A percentile compares a stretch with the other conserved stretches of the same genome.
Conservation (phyloP, 2,888 invertebrate genomes). For the Spialia ferax region DNA sequence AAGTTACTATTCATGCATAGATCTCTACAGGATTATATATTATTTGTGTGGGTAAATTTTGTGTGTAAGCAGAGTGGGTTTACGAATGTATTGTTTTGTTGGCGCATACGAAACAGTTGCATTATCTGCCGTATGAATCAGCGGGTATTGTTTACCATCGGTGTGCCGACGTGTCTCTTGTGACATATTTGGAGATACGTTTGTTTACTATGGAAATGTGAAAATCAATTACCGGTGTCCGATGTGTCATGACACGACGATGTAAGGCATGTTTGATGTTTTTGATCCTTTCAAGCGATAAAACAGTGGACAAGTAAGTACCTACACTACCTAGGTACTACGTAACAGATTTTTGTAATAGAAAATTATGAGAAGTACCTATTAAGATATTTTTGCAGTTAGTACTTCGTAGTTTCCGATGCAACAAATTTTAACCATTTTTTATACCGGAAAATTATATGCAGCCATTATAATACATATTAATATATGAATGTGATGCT, state of each 20-base stretch:
- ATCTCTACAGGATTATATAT: neutral
- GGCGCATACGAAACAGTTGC: slow-evolving; percentile 62
- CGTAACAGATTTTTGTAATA: too few relatives aligned
- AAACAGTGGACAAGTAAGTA: neutral
- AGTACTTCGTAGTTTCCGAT: too few relatives aligned
- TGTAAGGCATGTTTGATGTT: neutral
- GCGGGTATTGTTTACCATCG: slow-evolving; percentile 63
- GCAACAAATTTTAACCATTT: too few relatives aligned
- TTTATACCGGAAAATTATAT: too few relatives aligned
- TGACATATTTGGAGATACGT: slow-evolving; percentile 62
- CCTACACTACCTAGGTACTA: too few relatives aligned
- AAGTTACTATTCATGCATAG: too few relatives aligned
- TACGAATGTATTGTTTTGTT: slow-evolving; percentile 49
- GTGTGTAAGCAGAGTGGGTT: slow-evolving; percentile 14
- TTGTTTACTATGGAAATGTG: slow-evolving; percentile 51
- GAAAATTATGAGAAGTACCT: too few relatives aligned
- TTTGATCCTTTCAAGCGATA: neutral
- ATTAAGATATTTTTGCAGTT: too few relatives aligned
- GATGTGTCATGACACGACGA: slow-evolving; percentile 43
- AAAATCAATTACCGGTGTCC: slow-evolving; percentile 53
- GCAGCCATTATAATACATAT: too few relatives aligned
- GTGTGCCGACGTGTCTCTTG: slow-evolving; percentile 50
- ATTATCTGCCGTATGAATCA: slow-evolving; percentile 68
- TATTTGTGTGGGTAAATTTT: slow-evolving; percentile 7
- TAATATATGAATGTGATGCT: too few relatives aligned